phyloP scores from a whole-genome alignment of 1,140 invertebrate species.

The Aporrectodea caliginosa region DNA sequence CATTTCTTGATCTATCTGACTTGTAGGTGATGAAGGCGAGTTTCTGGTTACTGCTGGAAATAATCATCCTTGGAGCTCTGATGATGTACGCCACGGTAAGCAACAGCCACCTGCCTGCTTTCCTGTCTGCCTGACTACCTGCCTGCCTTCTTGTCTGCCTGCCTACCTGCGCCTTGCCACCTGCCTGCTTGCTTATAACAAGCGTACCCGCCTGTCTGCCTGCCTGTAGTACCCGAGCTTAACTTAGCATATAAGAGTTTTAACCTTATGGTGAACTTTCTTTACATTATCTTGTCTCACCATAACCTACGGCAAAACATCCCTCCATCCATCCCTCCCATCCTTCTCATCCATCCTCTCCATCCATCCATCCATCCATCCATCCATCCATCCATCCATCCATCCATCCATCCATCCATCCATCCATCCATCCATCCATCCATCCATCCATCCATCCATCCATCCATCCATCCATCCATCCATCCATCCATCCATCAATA shows the following conservation, averaged over 20 bases:
- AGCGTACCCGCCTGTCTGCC: too few relatives aligned
- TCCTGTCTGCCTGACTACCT: neutral
- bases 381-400: constrained; percentile 11
- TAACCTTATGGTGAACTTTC: too few relatives aligned
- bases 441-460: constrained; percentile 15
- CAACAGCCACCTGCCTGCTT: neutral
- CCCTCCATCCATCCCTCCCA: neutral
- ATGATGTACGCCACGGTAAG: constrained; percentile 75
- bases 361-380: too few relatives aligned
- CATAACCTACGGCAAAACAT: too few relatives aligned
- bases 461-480: constrained; percentile 17
- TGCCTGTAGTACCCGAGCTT: too few relatives aligned
- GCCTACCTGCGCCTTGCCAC: neutral
- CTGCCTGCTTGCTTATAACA: too few relatives aligned
- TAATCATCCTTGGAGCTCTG: constrained; percentile 75
- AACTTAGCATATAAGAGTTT: too few relatives aligned
- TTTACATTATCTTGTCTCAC: too few relatives aligned
- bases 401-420: constrained; percentile 12
- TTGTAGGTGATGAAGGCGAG: constrained; percentile 74
- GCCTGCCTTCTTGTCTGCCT: too few relatives aligned
- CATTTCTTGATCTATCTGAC: too few relatives aligned
- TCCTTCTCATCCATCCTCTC: neutral
- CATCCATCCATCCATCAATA: constrained; percentile 1
- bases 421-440: constrained; percentile 7
- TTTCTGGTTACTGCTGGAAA: constrained; percentile 85